Conservation (phyloP, 1,140 invertebrate genomes). For the Paracyclopina nana region DNA sequence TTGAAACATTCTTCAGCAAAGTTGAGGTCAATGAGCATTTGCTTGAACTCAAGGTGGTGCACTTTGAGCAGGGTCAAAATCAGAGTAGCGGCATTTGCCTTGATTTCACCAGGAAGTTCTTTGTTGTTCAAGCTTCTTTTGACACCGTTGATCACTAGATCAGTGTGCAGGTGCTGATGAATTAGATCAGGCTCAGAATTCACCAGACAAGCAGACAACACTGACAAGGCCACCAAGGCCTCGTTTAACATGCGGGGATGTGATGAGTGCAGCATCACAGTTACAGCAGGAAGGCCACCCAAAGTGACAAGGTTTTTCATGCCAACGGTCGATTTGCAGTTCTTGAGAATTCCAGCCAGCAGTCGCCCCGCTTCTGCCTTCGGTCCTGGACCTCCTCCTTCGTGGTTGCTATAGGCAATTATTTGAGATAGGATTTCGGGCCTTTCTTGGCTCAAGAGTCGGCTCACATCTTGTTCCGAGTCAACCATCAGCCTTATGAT, state of each 20-base stretch:
- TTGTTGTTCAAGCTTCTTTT: neutral
- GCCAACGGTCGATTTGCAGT: neutral
- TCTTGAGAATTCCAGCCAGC: constrained; percentile 5
- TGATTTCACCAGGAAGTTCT: neutral
- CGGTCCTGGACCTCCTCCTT: neutral
- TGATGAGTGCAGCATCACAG: neutral
- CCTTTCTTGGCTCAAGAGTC: neutral
- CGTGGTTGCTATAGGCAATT: neutral
- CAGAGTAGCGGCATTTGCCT: constrained; percentile 2
- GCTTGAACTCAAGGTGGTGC: no score
- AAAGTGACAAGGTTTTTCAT: neutral
- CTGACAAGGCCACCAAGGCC: neutral
- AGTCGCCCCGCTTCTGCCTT: neutral
- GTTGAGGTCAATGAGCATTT: no score
- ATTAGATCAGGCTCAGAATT: neutral
- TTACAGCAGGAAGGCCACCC: constrained; percentile 2
- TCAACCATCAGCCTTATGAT: neutral
- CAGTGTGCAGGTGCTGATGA: constrained; percentile 1
- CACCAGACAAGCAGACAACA: neutral
- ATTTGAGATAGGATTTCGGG: no score
- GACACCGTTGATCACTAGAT: constrained; percentile 9
- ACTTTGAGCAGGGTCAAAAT: neutral
- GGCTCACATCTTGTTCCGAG: neutral
- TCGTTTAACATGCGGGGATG: constrained; percentile 7
- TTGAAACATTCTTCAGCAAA: no score